These are phyloP conservation scores for Lamellibrachia luymesi DNA, from an alignment of 1,140 invertebrate genomes.

Conservation along the genomic window DNA sequence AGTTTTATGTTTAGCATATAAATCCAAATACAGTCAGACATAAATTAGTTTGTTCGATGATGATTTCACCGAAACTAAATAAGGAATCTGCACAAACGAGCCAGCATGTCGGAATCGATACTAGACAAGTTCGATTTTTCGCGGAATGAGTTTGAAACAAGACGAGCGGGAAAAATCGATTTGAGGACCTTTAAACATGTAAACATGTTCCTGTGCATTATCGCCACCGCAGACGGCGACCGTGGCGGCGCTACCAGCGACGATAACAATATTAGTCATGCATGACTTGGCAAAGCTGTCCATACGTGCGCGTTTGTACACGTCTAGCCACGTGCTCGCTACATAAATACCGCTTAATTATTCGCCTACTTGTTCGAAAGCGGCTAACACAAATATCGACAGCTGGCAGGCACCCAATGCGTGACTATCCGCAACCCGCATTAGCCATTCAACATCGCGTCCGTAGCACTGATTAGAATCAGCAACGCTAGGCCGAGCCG, in stretches of 20 bases:
- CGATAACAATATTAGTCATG: neutral
- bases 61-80: too few relatives aligned
- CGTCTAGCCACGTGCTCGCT: neutral
- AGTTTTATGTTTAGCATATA: too few relatives aligned
- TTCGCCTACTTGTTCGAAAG: neutral
- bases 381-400: neutral
- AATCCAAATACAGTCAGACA: too few relatives aligned
- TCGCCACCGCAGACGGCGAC: neutral
- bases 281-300: neutral
- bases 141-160: too few relatives aligned
- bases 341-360: neutral
- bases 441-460: neutral
- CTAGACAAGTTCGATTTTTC: too few relatives aligned
- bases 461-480: neutral
- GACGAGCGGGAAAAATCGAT: too few relatives aligned
- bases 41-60: too few relatives aligned
- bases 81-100: too few relatives aligned
- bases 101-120: too few relatives aligned
- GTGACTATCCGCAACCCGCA: neutral
- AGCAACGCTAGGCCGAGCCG: neutral
- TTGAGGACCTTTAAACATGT: neutral
- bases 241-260: neutral
- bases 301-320: neutral
- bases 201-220: neutral
- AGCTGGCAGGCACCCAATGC: constrained; percentile 10